These are phyloP conservation scores for Ctenochaetus hawaiiensis DNA, from an alignment of 2,797 vertebrate species.

Conservation along the genomic window DNA sequence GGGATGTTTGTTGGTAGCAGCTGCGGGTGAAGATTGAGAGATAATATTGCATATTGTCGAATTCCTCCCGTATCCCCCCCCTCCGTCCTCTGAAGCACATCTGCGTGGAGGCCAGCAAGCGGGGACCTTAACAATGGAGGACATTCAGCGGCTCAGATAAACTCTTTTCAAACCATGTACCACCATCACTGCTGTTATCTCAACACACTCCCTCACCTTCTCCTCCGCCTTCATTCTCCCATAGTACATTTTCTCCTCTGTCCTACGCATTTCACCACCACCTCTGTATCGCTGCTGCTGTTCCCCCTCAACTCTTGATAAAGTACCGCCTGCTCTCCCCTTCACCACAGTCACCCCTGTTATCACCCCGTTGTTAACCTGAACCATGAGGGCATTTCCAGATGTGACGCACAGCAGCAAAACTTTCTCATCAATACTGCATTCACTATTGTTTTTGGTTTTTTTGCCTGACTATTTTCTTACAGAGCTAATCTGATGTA, in stretches of 20 bases:
- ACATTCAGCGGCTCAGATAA: conserved; percentile 68
- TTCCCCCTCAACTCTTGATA: conserved; percentile 40
- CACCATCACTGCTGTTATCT: conserved; percentile 61
- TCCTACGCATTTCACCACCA: conserved; percentile 33
- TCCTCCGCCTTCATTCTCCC: not conserved
- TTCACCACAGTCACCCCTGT: conserved; percentile 32
- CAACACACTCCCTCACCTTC: conserved; percentile 3
- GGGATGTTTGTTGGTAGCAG: conserved; percentile 47
- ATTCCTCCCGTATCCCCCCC: conserved; percentile 60
- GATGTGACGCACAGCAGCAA: conserved; percentile 42
- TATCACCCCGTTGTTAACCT: conserved; percentile 64
- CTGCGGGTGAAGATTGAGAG: conserved; percentile 68
- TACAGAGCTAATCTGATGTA: too few relatives aligned
- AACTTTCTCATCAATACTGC: conserved; percentile 33
- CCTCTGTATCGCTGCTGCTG: conserved; percentile 35
- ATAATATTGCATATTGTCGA: conserved; percentile 63
- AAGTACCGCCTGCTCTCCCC: conserved; percentile 33
- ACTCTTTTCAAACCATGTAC: conserved; percentile 33
- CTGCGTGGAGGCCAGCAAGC: conserved; percentile 45
- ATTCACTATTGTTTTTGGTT: not conserved
- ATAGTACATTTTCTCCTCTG: conserved; percentile 10
- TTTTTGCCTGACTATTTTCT: too few relatives aligned
- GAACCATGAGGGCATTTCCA: conserved; percentile 42
- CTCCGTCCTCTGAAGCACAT: conserved; percentile 64
- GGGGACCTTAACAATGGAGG: conserved; percentile 66